phyloP scores from a whole-genome alignment of 2,113 vertebrate species.

The Pachypanchax playfairii region DNA sequence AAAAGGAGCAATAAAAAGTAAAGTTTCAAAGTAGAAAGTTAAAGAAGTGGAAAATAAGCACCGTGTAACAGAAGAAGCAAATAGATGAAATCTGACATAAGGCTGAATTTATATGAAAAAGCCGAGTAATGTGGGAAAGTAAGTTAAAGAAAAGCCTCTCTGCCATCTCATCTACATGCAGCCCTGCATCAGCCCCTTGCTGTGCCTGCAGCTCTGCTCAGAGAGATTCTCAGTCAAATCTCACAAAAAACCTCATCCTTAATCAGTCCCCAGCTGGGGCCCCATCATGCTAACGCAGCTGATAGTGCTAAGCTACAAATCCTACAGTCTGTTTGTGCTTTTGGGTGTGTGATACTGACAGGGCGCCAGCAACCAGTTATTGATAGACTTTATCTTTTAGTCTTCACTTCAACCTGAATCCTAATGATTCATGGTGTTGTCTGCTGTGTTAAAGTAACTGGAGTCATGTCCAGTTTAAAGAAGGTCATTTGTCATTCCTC shows the following conservation, averaged over 20 bases:
- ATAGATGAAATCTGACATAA: constrained; percentile 36
- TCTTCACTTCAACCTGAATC: background rate
- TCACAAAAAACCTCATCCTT: constrained; percentile 45
- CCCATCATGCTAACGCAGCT: constrained; percentile 30
- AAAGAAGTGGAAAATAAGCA: background rate
- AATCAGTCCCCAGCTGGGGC: constrained; percentile 52
- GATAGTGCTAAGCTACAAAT: constrained; percentile 28
- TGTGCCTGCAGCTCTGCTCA: constrained; percentile 56
- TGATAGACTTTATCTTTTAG: constrained; percentile 20
- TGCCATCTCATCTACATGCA: constrained; percentile 32
- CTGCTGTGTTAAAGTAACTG: background rate
- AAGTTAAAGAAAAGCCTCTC: constrained; percentile 31
- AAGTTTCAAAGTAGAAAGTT: constrained; percentile 33
- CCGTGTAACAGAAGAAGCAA: constrained; percentile 22
- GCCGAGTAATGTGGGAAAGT: constrained; percentile 27
- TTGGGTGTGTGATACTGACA: constrained; percentile 32
- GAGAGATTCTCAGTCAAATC: constrained; percentile 55
- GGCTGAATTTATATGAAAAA: constrained; percentile 15
- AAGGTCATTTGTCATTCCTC: background rate
- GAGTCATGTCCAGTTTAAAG: no score
- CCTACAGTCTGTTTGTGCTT: constrained; percentile 46
- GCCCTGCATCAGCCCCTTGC: constrained; percentile 61
- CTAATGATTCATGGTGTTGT: background rate
- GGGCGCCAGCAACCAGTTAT: constrained; percentile 18
- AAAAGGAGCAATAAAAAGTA: no score